Evolutionary conservation across 2,113 vertebrate genomes (phyloP).

Genomic region (Tychaedon coryphoeus): DNA sequence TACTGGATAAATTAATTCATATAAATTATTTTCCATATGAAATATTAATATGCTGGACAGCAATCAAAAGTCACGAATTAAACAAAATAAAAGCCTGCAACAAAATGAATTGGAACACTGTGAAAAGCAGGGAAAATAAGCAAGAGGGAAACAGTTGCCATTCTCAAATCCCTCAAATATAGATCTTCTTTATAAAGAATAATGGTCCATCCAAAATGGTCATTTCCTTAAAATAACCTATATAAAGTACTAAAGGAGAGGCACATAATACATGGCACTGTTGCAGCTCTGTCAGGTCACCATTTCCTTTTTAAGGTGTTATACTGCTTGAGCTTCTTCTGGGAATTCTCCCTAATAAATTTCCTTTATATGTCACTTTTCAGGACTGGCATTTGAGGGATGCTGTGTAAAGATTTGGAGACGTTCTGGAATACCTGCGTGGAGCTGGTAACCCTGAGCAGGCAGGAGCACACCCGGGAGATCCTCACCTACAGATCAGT

Average conservation of each 20-base stretch:
- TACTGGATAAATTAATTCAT: not conserved
- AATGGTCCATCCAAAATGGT: not conserved
- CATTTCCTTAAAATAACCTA: conserved; percentile 20
- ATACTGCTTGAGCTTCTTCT: conserved; percentile 2
- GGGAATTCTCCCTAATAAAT: conserved; percentile 52
- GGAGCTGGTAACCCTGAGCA: not conserved
- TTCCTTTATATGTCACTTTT: not conserved
- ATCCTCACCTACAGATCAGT: too few species aligned
- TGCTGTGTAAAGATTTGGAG: not conserved
- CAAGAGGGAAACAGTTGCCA: not conserved
- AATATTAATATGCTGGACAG: not conserved
- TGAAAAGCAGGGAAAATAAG: not conserved
- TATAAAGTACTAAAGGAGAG: conserved; percentile 14
- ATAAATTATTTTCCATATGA: not conserved
- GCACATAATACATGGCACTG: conserved; percentile 13
- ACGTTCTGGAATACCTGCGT: not conserved
- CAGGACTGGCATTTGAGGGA: not conserved
- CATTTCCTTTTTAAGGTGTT: conserved; percentile 18
- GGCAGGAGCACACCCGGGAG: not conserved
- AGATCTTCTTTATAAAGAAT: conserved; percentile 37
- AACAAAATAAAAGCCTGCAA: not conserved
- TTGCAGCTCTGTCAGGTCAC: conserved; percentile 5
- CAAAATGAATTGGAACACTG: not conserved
- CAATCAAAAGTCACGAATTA: not conserved
- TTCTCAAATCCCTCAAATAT: conserved; percentile 3